A percentile compares a stretch with the other conserved stretches of the same genome.
Evolutionary conservation across 2,888 invertebrate genomes (phyloP).

Genomic region (Laothoe populi): DNA sequence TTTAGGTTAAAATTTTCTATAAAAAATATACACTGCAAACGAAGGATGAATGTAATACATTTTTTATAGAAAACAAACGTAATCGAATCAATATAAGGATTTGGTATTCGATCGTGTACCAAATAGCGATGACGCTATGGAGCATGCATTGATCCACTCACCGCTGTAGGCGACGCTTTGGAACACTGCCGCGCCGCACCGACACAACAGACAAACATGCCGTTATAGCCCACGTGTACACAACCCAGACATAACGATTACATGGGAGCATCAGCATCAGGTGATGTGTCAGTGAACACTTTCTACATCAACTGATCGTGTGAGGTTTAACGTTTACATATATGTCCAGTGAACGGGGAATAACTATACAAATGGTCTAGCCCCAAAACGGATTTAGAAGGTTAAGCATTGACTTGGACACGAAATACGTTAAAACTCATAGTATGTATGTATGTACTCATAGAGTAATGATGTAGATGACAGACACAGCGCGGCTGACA

Average conservation of each 20-base stretch:
- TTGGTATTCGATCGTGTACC: constrained; percentile 23
- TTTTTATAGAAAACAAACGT: constrained; percentile 1
- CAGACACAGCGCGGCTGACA: constrained; percentile 23
- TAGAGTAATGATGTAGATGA: not conserved
- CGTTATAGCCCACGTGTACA: constrained; percentile 64
- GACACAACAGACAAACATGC: constrained; percentile 83
- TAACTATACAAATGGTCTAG: not conserved
- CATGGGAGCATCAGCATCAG: constrained; percentile 14
- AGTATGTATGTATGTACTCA: not conserved
- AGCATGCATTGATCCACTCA: constrained; percentile 89
- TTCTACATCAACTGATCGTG: not conserved
- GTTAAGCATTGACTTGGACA: not conserved
- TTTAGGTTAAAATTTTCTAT: not conserved
- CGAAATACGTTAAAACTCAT: not conserved
- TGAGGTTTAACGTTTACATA: not conserved
- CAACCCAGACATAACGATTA: constrained; percentile 39
- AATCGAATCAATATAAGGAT: constrained; percentile 3
- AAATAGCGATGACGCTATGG: constrained; percentile 58
- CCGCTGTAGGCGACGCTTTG: constrained; percentile 98
- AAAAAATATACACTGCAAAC: constrained; percentile 3
- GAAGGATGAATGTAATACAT: not conserved
- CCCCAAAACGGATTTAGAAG: not conserved
- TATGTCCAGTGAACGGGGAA: not conserved
- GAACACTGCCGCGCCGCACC: constrained; percentile 91
- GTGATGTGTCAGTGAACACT: not conserved